Evolutionary conservation across 2,113 vertebrate species (phyloP).

Genomic region (Monarcha castaneiventris): DNA sequence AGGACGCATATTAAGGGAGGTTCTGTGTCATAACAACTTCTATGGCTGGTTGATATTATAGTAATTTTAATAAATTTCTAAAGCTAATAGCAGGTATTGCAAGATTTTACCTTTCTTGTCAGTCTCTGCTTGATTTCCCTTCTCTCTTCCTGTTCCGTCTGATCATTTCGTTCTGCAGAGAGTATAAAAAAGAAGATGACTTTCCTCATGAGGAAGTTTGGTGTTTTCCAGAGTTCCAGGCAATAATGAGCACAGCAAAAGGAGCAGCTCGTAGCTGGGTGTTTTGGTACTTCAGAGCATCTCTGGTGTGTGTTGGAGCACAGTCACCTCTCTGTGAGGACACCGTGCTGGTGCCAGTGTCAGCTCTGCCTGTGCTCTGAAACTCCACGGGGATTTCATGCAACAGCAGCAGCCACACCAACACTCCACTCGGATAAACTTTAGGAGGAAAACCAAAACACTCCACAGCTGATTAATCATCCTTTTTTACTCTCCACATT

Average conservation of each 20-base stretch:
- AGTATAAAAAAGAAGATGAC: constrained; percentile 35
- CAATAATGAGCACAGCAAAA: neutral
- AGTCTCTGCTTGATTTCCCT: constrained; percentile 95
- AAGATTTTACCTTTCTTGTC: constrained; percentile 88
- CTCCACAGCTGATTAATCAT: neutral
- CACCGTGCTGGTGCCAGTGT: fast-evolving
- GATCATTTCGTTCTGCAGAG: constrained; percentile 91
- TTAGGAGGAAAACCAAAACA: neutral
- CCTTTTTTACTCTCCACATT: neutral
- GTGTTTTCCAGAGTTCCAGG: neutral
- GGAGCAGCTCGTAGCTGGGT: neutral
- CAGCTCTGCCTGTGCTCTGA: neutral
- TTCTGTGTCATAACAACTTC: neutral
- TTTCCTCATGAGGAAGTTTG: neutral
- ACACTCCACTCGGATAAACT: neutral
- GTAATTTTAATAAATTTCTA: neutral
- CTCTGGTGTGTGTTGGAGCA: neutral
- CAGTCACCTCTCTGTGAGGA: neutral
- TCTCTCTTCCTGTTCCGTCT: constrained; percentile 93
- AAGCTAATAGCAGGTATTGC: neutral
- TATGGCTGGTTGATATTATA: neutral
- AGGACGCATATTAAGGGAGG: neutral
- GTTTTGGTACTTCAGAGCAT: neutral
- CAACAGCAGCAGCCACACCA: neutral
- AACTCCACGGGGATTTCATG: neutral